Evolutionary conservation across 2,113 vertebrate species (phyloP), one percentile per base, ranked within the genome.

Genomic region (Antigone vipio): DNA sequence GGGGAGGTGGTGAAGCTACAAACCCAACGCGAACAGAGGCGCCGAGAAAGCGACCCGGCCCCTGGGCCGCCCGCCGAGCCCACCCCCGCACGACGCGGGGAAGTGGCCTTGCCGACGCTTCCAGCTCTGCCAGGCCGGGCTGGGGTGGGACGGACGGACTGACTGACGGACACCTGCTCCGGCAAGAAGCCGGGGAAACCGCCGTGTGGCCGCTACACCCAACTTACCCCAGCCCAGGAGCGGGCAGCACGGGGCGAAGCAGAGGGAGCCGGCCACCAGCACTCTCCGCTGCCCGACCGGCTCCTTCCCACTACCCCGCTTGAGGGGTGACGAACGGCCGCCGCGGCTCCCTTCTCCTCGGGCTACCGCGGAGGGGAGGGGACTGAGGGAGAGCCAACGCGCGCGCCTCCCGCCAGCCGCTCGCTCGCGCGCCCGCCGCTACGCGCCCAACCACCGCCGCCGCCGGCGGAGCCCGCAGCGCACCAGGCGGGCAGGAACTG

Each of bases 1-100:
- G 5, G 3, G n/a, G 45, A 2, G 7, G 5, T 47, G 5, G 5
- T 5, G 18, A 49, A 49, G 11, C 44, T 5, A 9, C 34, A 15
- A 58, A 26, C 29, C 14, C 26, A 45, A 12, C 2, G 2, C 8
- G 3, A 34, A 21, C 7, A 8, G 16, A 45, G 34, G 23, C 27
- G 5, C 40, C 24, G 30, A 32, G 42, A 32, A 11, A 44, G 30
- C 5, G 6, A 22, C 14, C 12, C 23, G 2, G 22, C 6, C 53
- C 21, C 14, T 2, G 45, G 21, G 32, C 42, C 29, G 13, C 23
- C 62, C 29, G 11, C 35, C 9, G 20, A 59, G 21, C 45, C 12
- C 45, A n/a, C 6, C n/a, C 49, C 49, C 5, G 47, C 44, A 9
- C 15, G 44, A 11, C 2, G 29, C 24, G 11, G 60, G 12, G 7